These are phyloP conservation scores for Colletes gigas DNA, from an alignment of 1,140 invertebrate species.

Conservation along the genomic window DNA sequence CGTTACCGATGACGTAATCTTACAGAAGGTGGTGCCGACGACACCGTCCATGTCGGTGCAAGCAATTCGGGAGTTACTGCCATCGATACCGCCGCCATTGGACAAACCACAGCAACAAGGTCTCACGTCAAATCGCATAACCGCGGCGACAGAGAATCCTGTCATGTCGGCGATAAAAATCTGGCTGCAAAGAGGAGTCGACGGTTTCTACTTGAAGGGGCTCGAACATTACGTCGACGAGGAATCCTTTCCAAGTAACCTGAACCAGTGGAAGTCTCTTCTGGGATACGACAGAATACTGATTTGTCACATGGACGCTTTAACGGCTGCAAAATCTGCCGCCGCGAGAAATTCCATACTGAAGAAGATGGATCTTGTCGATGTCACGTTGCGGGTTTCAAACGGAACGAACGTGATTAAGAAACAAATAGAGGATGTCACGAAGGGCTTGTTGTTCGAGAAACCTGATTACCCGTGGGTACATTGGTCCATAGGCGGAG, in stretches of 20 bases:
- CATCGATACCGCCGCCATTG: constrained; percentile 29
- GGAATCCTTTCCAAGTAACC: constrained; percentile 75
- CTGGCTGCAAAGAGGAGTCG: constrained; percentile 86
- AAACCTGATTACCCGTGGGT: constrained; percentile 86
- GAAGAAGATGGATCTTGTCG: constrained; percentile 86
- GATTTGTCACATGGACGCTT: constrained; percentile 84
- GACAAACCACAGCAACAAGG: not conserved
- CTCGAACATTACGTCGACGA: constrained; percentile 79
- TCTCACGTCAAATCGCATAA: constrained; percentile 41
- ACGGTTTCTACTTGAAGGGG: constrained; percentile 91
- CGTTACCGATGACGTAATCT: not conserved
- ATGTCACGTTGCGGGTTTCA: constrained; percentile 84
- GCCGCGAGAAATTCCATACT: constrained; percentile 81
- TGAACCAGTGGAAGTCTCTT: constrained; percentile 86
- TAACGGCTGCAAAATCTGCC: constrained; percentile 78
- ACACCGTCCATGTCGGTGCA: constrained; percentile 55
- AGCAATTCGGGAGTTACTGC: constrained; percentile 61
- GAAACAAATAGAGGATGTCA: constrained; percentile 81
- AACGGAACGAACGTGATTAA: constrained; percentile 83
- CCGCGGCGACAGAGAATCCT: constrained; percentile 56
- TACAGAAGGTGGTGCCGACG: constrained; percentile 18
- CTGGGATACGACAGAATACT: constrained; percentile 84
- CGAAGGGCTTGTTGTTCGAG: constrained; percentile 83
- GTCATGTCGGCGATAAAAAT: constrained; percentile 83
- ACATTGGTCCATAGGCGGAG: constrained; percentile 88